These are phyloP conservation scores for Zosterops pallidus DNA, from an alignment of 2,113 vertebrate species.

Conservation along the genomic window DNA sequence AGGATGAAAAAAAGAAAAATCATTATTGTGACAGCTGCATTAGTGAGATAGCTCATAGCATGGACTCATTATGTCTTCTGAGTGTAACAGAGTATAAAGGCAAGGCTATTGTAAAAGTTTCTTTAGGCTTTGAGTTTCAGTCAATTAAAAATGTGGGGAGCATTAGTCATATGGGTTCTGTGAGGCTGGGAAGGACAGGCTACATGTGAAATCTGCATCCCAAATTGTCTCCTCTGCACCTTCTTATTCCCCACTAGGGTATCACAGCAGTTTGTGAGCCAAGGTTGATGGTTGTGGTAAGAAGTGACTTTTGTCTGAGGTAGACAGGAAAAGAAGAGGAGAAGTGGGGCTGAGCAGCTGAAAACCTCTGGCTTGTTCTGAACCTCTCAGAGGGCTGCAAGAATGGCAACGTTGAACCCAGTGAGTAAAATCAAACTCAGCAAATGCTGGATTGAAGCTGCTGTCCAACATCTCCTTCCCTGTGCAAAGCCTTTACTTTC, in stretches of 20 bases:
- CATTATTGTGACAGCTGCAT: not conserved
- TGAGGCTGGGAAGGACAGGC: not conserved
- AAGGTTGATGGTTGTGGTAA: not conserved
- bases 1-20: not conserved
- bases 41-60: not conserved
- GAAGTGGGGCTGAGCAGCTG: not conserved
- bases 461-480: not conserved
- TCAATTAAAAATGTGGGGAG: not conserved
- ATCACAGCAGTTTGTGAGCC: not conserved
- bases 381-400: not conserved
- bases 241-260: not conserved
- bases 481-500: not conserved
- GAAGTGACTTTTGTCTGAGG: not conserved
- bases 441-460: not conserved
- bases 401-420: fast-evolving
- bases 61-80: not conserved
- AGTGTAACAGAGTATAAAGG: not conserved
- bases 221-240: not conserved
- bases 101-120: not conserved
- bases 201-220: not conserved
- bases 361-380: not conserved
- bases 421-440: not conserved
- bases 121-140: not conserved
- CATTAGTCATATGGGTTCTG: not conserved
- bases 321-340: fast-evolving